These are phyloP conservation scores for Drosophila grimshawi DNA, from an alignment of 1,140 invertebrate genomes.

Conservation along the genomic window DNA sequence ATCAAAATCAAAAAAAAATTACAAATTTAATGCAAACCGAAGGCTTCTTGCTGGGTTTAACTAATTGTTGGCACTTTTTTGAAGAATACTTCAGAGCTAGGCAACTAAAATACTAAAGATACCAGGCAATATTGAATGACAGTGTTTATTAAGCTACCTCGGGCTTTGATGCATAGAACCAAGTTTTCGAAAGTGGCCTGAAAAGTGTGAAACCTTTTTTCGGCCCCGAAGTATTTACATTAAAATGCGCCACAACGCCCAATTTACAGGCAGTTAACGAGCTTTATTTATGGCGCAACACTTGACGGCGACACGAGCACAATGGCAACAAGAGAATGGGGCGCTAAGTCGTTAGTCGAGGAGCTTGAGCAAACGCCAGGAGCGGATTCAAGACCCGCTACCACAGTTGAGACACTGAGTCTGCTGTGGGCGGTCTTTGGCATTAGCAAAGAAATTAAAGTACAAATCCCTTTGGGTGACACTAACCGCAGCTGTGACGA, in stretches of 20 bases:
- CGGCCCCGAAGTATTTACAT: constrained; percentile 27
- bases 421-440: constrained; percentile 37
- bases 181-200: constrained; percentile 1
- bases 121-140: not conserved
- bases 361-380: not conserved
- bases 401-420: constrained; percentile 11
- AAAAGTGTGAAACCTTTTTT: not conserved
- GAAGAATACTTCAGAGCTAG: no score
- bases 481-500: constrained; percentile 49
- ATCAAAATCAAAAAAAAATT: no score
- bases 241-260: constrained; percentile 35
- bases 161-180: constrained; percentile 1
- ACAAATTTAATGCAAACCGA: no score
- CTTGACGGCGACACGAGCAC: constrained; percentile 13
- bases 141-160: constrained; percentile 24
- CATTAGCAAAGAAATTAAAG: constrained; percentile 74
- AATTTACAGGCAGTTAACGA: constrained; percentile 46
- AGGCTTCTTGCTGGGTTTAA: not conserved
- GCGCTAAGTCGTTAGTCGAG: not conserved
- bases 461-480: constrained; percentile 71
- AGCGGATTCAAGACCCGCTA: constrained; percentile 3
- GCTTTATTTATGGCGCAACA: constrained; percentile 47
- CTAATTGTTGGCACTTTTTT: not conserved
- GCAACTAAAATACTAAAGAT: not conserved
- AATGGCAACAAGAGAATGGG: not conserved